Conservation (phyloP, 2,797 vertebrate species). For the Chaunax sp. region DNA sequence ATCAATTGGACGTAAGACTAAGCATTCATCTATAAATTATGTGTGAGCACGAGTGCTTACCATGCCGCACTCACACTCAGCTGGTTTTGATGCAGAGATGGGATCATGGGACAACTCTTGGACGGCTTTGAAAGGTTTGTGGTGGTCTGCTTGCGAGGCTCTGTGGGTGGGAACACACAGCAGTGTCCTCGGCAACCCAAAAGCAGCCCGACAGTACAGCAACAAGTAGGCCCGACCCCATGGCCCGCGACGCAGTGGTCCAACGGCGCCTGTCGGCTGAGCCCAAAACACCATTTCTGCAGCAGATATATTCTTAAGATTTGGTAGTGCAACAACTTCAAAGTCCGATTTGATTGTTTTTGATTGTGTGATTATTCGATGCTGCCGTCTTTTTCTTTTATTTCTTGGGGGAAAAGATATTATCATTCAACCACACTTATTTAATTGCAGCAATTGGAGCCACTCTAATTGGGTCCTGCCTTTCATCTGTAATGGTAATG, state of each 20-base stretch:
- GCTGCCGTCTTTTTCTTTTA: slow-evolving; percentile 84
- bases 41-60: slow-evolving; percentile 72
- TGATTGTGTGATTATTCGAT: slow-evolving; percentile 88
- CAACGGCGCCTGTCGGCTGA: slow-evolving; percentile 81
- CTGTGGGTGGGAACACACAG: slow-evolving; percentile 81
- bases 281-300: slow-evolving; percentile 80
- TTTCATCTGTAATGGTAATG: slow-evolving; percentile 90
- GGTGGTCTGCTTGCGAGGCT: slow-evolving; percentile 64
- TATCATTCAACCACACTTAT: slow-evolving; percentile 90
- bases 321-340: slow-evolving; percentile 83
- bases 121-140: slow-evolving; percentile 70
- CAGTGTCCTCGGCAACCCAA: slow-evolving; percentile 74
- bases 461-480: slow-evolving; percentile 84
- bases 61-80: slow-evolving; percentile 68
- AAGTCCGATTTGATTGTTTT: slow-evolving; percentile 85
- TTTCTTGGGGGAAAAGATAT: slow-evolving; percentile 85
- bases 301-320: slow-evolving; percentile 84
- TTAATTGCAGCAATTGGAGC: slow-evolving; percentile 89
- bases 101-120: slow-evolving; percentile 74
- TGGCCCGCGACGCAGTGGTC: slow-evolving; percentile 73
- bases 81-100: slow-evolving; percentile 79
- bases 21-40: slow-evolving; percentile 73
- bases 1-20: slow-evolving; percentile 68
- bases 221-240: slow-evolving; percentile 71
- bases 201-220: slow-evolving; percentile 57